Conservation (phyloP, 1,140 invertebrate genomes). For the Heliothis subflexa region DNA sequence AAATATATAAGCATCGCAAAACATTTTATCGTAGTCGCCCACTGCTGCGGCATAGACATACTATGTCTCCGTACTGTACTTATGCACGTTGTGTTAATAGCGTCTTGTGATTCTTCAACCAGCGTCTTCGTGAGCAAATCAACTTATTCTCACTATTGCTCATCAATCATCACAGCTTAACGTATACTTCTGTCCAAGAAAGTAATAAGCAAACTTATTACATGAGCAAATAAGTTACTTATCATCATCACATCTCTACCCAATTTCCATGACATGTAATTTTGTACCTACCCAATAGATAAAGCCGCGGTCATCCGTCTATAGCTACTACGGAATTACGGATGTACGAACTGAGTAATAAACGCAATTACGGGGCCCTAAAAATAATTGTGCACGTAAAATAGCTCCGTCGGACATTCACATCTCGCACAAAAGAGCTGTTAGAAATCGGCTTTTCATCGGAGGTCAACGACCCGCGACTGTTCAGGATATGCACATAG, state of each 20-base stretch:
- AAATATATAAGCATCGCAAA: too few relatives aligned
- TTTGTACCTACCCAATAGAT: not conserved
- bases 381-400: conserved; percentile 49
- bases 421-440: conserved; percentile 68
- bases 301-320: not conserved
- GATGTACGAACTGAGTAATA: conserved; percentile 8
- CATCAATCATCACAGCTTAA: not conserved
- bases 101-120: too few relatives aligned
- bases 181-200: not conserved
- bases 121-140: too few relatives aligned
- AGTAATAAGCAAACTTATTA: not conserved
- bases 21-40: not conserved
- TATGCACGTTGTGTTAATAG: not conserved
- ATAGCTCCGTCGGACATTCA: conserved; percentile 56
- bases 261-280: not conserved
- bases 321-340: conserved; percentile 4
- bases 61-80: too few relatives aligned
- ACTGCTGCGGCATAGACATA: too few relatives aligned
- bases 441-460: conserved; percentile 77
- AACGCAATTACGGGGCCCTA: conserved; percentile 39
- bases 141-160: too few relatives aligned
- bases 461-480: conserved; percentile 71
- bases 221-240: not conserved
- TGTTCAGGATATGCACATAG: conserved; percentile 83
- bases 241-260: conserved; percentile 3